Conservation (phyloP, 2,113 vertebrate species). For the Anhinga rufa region DNA sequence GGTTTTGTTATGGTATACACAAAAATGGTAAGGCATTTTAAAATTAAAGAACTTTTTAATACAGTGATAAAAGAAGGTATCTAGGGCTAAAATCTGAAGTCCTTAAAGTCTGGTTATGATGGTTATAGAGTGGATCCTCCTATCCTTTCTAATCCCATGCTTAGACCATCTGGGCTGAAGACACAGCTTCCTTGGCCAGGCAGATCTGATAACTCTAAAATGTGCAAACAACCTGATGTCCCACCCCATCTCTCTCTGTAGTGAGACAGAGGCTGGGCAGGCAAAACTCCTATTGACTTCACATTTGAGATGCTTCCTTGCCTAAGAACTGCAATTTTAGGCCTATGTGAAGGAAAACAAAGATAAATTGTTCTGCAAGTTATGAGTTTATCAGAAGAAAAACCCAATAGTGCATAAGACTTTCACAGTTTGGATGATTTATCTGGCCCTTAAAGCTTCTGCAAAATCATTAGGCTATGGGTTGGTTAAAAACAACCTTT, state of each 20-base stretch:
- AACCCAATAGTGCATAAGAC: neutral
- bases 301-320: neutral
- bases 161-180: neutral
- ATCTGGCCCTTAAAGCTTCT: neutral
- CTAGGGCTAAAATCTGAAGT: neutral
- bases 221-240: neutral
- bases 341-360: neutral
- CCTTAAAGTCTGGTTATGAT: neutral
- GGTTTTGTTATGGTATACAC: neutral
- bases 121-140: neutral
- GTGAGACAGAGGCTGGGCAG: neutral
- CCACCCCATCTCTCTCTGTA: neutral
- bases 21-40: neutral
- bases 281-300: neutral
- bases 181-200: neutral
- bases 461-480: neutral
- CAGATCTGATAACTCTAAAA: neutral
- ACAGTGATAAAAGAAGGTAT: neutral
- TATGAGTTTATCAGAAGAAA: neutral
- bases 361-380: neutral
- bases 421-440: neutral
- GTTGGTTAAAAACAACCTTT: neutral
- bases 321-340: neutral
- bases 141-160: neutral
- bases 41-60: neutral